Evolutionary conservation across 2,113 vertebrate genomes (phyloP).

Genomic region (Bambusicola thoracicus): DNA sequence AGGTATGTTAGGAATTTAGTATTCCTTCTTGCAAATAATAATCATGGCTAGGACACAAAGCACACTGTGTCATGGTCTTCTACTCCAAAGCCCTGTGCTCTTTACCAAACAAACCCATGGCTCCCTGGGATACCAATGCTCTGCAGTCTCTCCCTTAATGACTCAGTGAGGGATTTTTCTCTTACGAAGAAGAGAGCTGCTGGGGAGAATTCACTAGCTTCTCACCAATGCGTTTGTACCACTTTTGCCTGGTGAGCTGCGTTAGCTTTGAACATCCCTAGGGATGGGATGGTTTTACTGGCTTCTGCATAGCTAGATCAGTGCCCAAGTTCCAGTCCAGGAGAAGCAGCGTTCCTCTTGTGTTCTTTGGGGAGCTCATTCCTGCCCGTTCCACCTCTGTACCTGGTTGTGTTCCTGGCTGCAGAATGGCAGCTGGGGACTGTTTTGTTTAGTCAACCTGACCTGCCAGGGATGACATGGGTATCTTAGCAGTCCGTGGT

Average conservation of each 20-base stretch:
- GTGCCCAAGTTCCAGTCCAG: not conserved
- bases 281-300: not conserved
- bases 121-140: not conserved
- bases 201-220: not conserved
- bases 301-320: not conserved
- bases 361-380: not conserved
- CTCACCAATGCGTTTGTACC: not conserved
- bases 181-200: not conserved
- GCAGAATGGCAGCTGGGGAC: not conserved
- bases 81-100: not conserved
- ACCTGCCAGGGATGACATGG: not conserved
- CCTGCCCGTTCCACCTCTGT: not conserved
- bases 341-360: not conserved
- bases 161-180: not conserved
- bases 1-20: not conserved
- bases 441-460: not conserved
- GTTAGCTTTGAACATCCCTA: not conserved
- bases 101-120: not conserved
- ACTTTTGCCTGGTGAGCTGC: not conserved
- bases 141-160: not conserved
- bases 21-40: not conserved
- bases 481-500: rapidly evolving
- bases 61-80: not conserved
- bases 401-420: not conserved
- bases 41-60: not conserved